Percentiles rank a stretch among this genome's conserved stretches.
These are phyloP conservation scores for Acanthornis magna DNA, from an alignment of 2,797 vertebrate species.

Conservation along the genomic window DNA sequence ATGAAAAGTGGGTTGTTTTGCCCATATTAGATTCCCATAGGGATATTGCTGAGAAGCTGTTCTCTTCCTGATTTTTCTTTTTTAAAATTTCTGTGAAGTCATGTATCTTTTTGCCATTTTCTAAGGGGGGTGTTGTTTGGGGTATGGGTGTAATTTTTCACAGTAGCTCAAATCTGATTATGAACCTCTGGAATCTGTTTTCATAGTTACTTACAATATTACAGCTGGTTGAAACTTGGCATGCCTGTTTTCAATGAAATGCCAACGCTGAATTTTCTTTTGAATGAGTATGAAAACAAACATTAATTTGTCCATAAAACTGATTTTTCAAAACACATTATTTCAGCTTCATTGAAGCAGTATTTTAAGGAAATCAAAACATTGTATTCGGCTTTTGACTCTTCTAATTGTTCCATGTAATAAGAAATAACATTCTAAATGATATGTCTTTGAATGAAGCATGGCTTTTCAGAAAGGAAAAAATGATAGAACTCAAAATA, in stretches of 20 bases:
- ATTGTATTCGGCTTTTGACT: not conserved
- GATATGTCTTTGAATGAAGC: not conserved
- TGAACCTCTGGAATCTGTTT: conserved; percentile 43
- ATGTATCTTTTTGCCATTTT: not conserved
- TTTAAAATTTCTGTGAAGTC: not conserved
- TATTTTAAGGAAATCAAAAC: conserved; percentile 53
- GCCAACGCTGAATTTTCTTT: conserved; percentile 42
- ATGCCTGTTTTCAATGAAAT: not conserved
- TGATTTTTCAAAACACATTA: conserved; percentile 1
- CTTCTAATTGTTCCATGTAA: conserved; percentile 16
- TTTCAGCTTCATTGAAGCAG: not conserved
- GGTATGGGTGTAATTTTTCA: not conserved
- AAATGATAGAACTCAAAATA: not conserved
- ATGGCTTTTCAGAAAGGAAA: not conserved
- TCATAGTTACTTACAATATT: not conserved
- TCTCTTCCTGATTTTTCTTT: not conserved
- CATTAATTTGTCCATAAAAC: conserved; percentile 46
- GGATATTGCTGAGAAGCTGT: not conserved
- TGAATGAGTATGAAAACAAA: conserved; percentile 42
- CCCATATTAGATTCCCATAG: not conserved
- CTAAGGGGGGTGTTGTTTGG: not conserved
- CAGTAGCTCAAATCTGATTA: not conserved
- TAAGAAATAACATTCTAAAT: conserved; percentile 20
- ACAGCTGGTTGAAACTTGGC: conserved; percentile 58
- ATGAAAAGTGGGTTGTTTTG: not conserved